Evolutionary conservation across 2,797 vertebrate genomes (phyloP), one percentile per base, ranked within the genome.

Genomic region (Rhabdophis nuchalis): DNA sequence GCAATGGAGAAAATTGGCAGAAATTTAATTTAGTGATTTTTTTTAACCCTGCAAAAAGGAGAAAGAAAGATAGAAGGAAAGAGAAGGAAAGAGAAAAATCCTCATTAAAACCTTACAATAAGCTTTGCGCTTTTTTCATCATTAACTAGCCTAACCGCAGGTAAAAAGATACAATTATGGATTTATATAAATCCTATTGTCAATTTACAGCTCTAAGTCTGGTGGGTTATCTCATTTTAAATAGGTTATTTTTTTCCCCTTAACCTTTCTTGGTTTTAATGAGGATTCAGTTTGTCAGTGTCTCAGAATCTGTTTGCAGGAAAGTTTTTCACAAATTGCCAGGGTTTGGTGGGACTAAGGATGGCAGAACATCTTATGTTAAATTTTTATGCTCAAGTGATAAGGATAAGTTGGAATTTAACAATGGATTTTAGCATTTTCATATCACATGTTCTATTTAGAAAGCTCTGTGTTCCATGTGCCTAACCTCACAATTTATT

Each of bases 11-110:
- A 98, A 98, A 99, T 98, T 99, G 99, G 98, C 98, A 98, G 98
- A 98, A 93, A 98, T 98, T 98, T 99, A 99, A 99, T 99, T 99
- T 99, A 98, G 98, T 98, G 98, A 97, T 98, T 99, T 99, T 98
- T 90, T 99, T 99, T 98, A 99, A 98, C 98, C 98, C 98, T 98
- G 96, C 97, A 98, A 98, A 98, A 99, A 50, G 85, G 41, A 68
- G n/a, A 87, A 52, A 57, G 86, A 41, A 87, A 87, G 72, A 82
- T 5, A 82, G 36, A 82, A 82, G 36, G 72, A 25, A 46, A 82
- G 72, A 46, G 20, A 25, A 82, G 20, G 5, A 72, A 68, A 93
- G 56, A 41, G 20, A 64, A 27, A 97, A 98, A 97, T 98, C 98
- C 99, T 99, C 98, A 99, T 99, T 99, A 99, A 99, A 99, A 98